phyloP scores from a whole-genome alignment of 2,888 invertebrate species.

The Plemyria rubiginata region DNA sequence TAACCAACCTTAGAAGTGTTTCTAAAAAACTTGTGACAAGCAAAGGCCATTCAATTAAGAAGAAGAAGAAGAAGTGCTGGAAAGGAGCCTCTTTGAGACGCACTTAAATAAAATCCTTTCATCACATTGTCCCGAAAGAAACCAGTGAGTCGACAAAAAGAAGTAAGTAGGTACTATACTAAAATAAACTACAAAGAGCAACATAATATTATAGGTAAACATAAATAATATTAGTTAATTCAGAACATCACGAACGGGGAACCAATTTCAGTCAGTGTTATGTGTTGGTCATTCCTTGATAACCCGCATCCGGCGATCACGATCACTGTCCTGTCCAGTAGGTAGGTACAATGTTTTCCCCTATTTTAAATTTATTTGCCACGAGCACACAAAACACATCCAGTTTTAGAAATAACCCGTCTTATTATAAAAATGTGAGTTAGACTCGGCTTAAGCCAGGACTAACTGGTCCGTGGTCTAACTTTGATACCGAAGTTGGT shows the following conservation, averaged over 20 bases:
- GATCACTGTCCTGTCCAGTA: not conserved
- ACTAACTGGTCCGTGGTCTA: too few relatives aligned
- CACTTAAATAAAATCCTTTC: too few relatives aligned
- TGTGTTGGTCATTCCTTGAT: slow-evolving; percentile 28
- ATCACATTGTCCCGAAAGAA: too few relatives aligned
- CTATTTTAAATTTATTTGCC: not conserved
- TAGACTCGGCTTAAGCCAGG: too few relatives aligned
- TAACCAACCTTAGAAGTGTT: not conserved
- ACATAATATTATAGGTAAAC: not conserved
- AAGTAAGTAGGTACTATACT: too few relatives aligned
- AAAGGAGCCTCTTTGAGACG: too few relatives aligned
- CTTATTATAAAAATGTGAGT: too few relatives aligned
- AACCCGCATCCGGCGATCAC: slow-evolving; percentile 36
- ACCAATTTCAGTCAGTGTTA: slow-evolving; percentile 17
- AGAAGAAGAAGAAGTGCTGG: too few relatives aligned
- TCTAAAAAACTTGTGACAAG: too few relatives aligned
- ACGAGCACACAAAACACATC: not conserved
- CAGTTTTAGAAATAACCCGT: not conserved
- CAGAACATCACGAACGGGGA: slow-evolving; percentile 4
- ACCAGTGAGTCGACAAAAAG: too few relatives aligned
- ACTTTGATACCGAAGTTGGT: too few relatives aligned
- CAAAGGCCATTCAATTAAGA: too few relatives aligned
- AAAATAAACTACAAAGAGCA: not conserved
- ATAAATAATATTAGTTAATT: not conserved
- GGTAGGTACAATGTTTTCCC: not conserved